These are phyloP conservation scores for Champsocephalus esox DNA, from an alignment of 2,797 vertebrate species.

Conservation along the genomic window DNA sequence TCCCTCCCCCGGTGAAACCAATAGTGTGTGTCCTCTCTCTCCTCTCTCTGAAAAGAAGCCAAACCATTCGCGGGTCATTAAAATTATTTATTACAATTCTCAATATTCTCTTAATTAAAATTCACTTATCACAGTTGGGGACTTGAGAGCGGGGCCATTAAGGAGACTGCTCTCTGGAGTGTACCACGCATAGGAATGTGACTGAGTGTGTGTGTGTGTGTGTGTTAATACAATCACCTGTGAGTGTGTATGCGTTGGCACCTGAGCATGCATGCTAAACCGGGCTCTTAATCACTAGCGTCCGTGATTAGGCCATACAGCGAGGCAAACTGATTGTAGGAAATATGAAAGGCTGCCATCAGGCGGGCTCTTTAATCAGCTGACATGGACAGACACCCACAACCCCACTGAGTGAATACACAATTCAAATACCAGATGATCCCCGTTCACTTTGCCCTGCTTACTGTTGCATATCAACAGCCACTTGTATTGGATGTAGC, in stretches of 20 bases:
- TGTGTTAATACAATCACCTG: slow-evolving; percentile 10
- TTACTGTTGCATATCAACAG: too few species aligned
- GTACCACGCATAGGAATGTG: slow-evolving; percentile 47
- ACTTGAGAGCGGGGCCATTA: slow-evolving; percentile 71
- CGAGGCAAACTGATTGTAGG: slow-evolving; percentile 15
- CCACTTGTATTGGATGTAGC: too few species aligned
- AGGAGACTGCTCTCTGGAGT: slow-evolving; percentile 53
- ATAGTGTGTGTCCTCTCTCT: slow-evolving; percentile 38
- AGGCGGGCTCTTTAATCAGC: background rate
- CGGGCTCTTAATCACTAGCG: slow-evolving; percentile 27
- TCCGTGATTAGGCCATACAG: slow-evolving; percentile 44
- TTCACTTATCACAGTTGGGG: slow-evolving; percentile 75
- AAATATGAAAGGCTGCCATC: slow-evolving; percentile 12
- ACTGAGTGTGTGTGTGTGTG: slow-evolving; percentile 8
- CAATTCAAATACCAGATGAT: background rate
- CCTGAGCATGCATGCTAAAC: slow-evolving; percentile 3
- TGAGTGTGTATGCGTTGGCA: background rate
- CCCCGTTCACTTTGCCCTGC: background rate
- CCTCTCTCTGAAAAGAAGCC: slow-evolving; percentile 30
- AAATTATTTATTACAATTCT: slow-evolving; percentile 80
- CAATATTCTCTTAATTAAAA: slow-evolving; percentile 82
- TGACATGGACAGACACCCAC: background rate
- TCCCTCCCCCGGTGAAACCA: slow-evolving; percentile 18
- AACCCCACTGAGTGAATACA: background rate
- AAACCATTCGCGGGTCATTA: slow-evolving; percentile 70